Conservation (phyloP, 2,797 vertebrate species). For the Syndactyla subalaris region DNA sequence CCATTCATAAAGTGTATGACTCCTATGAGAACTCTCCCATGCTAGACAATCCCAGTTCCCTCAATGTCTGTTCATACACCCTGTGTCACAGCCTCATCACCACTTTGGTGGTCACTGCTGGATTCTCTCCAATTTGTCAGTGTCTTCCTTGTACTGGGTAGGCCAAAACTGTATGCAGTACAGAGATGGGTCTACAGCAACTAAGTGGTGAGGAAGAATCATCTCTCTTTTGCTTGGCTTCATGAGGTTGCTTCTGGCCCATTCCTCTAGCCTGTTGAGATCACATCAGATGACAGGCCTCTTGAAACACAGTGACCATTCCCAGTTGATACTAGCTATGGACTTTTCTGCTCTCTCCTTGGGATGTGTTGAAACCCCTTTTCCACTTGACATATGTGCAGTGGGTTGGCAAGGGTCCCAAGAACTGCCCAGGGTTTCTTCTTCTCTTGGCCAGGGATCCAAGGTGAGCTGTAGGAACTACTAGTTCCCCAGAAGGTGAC, state of each 20-base stretch:
- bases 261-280: background rate
- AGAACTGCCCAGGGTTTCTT: background rate
- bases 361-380: background rate
- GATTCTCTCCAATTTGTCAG: background rate
- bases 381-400: background rate
- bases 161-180: background rate
- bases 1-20: background rate
- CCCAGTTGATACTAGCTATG: background rate
- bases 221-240: background rate
- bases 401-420: background rate
- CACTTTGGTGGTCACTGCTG: background rate
- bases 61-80: background rate
- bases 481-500: background rate
- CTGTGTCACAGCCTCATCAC: background rate
- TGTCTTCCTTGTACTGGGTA: background rate
- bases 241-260: background rate
- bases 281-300: background rate
- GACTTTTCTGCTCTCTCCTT: background rate
- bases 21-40: fast-evolving
- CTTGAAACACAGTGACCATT: fast-evolving
- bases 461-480: fast-evolving
- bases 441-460: background rate
- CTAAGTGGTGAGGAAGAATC: background rate
- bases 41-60: background rate
- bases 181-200: background rate